Percentiles rank a stretch among this genome's conserved stretches.
phyloP scores from a whole-genome alignment of 2,113 vertebrate genomes.

The Otocyon megalotis region DNA sequence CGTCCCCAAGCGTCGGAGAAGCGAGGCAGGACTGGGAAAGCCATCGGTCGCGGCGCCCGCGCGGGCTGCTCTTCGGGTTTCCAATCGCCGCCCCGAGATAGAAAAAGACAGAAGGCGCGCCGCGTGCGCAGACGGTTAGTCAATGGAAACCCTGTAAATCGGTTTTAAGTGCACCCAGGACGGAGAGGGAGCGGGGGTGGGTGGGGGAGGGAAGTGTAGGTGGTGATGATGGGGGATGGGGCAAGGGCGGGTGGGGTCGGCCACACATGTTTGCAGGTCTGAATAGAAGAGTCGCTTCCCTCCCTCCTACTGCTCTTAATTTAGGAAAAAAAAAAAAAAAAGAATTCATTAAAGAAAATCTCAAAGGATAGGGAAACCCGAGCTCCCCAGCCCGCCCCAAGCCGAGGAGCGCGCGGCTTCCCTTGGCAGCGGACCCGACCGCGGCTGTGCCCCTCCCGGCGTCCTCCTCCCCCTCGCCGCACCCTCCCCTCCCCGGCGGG shows the following conservation, averaged over 20 bases:
- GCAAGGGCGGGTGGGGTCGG: neutral
- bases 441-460: constrained; percentile 59
- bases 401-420: constrained; percentile 66
- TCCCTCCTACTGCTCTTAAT: constrained; percentile 49
- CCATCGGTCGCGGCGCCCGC: neutral
- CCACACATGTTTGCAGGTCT: neutral
- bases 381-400: constrained; percentile 67
- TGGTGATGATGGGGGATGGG: neutral
- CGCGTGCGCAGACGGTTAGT: constrained; percentile 82
- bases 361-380: constrained; percentile 73
- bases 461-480: constrained; percentile 31
- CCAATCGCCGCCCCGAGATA: neutral
- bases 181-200: constrained; percentile 2
- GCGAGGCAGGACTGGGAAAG: constrained; percentile 67
- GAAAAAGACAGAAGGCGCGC: constrained; percentile 69
- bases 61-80: constrained; percentile 50
- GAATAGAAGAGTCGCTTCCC: neutral
- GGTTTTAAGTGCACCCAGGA: constrained; percentile 79
- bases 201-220: constrained; percentile 37
- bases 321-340: constrained; percentile 48
- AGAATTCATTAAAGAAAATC: constrained; percentile 56
- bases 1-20: neutral
- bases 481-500: constrained; percentile 66
- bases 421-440: constrained; percentile 73
- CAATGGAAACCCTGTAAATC: constrained; percentile 81